Base-by-base conservation (phyloP, 2,888 invertebrate species). In the Buathra laborator region DNA sequence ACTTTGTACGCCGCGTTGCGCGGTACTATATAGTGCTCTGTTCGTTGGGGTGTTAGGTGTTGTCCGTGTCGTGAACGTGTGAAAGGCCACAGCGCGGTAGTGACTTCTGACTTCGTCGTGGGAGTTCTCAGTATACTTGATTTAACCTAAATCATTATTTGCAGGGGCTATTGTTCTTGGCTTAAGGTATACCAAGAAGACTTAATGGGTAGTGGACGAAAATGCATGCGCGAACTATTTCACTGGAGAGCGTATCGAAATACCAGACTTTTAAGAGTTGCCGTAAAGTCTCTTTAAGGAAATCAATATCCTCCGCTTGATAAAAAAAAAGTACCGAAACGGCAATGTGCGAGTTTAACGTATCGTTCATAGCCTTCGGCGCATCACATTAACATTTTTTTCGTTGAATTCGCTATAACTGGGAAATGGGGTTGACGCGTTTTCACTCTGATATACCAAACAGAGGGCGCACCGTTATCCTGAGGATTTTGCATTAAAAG, bases 21-120 rank as follows among this genome's bases (percentile, higher is more conserved):
- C 14, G 29, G 24, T 44, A 14, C 5, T 72, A n/a, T n/a, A n/a
- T n/a, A 37, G 7, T 71, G 46, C 43, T 46, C 53, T 81, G 56
- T 70, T 74, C 46, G 53, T 24, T 62, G 44, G 19, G 70, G 62
- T 71, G 75, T 75, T 81, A 79, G 85, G 75, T 74, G 81, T 75
- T 79, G 74, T 14, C 66, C 71, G 79, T 85, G 81, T 81, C 66
- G 66, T 32, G 44, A 71, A 82, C 51, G 81, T 79, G 37, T 79
- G 75, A 82, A 85, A 82, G 81, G 66, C 76, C 44, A 77, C 67
- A 53, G 78, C 74, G 46, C 72, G 66, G 48, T 37, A 68, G 77
- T 32, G 68, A 44, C 67, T 76, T 44, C 62, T 76, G 81, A 71
- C 81, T 72, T 72, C 81, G 5, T 44, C 75, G 81, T 85, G 85